Conservation (phyloP, 2,797 vertebrate genomes). For the Enteromius mattozi region DNA sequence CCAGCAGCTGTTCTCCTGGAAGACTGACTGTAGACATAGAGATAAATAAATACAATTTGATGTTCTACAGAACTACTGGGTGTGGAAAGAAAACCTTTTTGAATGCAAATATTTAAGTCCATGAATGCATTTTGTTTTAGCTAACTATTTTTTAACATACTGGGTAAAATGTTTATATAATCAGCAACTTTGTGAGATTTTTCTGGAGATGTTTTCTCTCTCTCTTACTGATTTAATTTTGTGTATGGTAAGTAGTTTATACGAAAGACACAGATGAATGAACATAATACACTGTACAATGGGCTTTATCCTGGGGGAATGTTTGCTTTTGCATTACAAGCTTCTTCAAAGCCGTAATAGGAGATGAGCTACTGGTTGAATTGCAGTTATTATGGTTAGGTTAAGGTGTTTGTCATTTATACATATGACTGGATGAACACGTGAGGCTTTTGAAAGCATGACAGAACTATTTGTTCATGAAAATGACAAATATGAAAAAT, state of each 20-base stretch:
- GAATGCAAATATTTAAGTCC: neutral
- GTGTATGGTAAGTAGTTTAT: neutral
- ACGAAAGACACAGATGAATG: constrained; percentile 3
- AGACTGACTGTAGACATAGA: neutral
- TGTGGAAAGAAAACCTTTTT: neutral
- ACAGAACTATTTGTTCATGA: neutral
- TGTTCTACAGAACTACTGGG: neutral
- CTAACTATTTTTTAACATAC: neutral
- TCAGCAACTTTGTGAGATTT: neutral
- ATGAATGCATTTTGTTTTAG: too few species aligned
- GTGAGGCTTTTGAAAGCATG: neutral
- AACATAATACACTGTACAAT: neutral
- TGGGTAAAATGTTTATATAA: neutral
- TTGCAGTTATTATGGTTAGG: neutral
- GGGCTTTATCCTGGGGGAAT: neutral
- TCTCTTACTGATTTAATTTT: neutral
- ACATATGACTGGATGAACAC: neutral
- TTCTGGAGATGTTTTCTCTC: neutral
- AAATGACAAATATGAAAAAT: neutral
- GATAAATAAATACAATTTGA: constrained; percentile 8
- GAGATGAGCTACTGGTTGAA: constrained; percentile 15
- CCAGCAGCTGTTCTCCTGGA: constrained; percentile 23
- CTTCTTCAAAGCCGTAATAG: neutral
- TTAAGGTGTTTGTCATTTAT: neutral
- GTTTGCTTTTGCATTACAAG: neutral